Evolutionary conservation across 2,888 invertebrate species (phyloP).

Genomic region (Charanyca ferruginea): DNA sequence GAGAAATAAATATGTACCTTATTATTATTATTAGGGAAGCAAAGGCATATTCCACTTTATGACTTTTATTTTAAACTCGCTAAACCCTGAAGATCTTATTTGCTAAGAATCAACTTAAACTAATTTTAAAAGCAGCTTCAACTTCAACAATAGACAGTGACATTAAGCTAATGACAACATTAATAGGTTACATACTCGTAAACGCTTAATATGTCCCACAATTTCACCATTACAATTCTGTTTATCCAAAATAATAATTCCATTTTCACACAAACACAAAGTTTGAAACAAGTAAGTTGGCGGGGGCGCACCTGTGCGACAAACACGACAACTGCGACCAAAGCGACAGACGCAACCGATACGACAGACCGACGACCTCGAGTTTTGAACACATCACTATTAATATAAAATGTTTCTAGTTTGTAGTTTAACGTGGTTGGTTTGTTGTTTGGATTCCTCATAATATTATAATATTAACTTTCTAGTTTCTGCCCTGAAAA

Average conservation of each 20-base stretch:
- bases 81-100: too few relatives aligned
- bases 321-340: slow-evolving; percentile 35
- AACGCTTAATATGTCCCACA: not conserved
- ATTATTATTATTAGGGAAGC: too few relatives aligned
- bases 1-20: too few relatives aligned
- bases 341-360: slow-evolving; percentile 23
- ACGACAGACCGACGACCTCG: slow-evolving; percentile 18
- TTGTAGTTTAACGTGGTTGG: slow-evolving; percentile 11
- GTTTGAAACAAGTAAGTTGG: slow-evolving; percentile 49
- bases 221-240: slow-evolving; percentile 4
- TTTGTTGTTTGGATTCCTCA: not conserved
- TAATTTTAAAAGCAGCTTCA: too few relatives aligned
- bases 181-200: not conserved
- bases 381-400: slow-evolving; percentile 33
- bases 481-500: too few relatives aligned
- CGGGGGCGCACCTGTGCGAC: slow-evolving; percentile 57
- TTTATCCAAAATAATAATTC: slow-evolving; percentile 38
- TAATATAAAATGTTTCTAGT: not conserved
- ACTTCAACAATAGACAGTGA: not conserved
- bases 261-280: slow-evolving; percentile 41
- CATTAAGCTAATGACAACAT: not conserved
- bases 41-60: too few relatives aligned
- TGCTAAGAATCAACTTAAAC: too few relatives aligned
- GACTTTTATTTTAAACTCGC: too few relatives aligned
- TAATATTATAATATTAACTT: too few relatives aligned